Conservation (phyloP, 2,888 invertebrate species). For the Neria commutata region DNA sequence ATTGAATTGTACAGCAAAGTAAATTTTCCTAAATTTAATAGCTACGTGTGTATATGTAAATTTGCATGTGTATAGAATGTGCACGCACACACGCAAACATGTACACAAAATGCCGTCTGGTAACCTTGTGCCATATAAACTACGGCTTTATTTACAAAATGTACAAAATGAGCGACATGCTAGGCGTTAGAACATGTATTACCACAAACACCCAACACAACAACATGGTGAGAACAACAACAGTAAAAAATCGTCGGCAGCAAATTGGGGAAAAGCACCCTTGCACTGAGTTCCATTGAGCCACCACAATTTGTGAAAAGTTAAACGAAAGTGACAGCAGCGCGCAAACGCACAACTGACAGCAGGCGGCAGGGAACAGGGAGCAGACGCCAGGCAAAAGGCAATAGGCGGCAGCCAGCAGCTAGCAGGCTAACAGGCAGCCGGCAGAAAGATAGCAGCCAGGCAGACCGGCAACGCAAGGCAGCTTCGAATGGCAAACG, state of each 20-base stretch:
- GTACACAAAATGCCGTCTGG: background rate
- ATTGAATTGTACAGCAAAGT: no score
- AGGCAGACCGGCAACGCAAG: background rate
- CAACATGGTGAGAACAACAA: slow-evolving; percentile 4
- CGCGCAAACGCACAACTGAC: slow-evolving; percentile 30
- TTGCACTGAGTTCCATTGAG: background rate
- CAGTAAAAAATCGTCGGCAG: background rate
- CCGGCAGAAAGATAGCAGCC: background rate
- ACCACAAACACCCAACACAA: background rate
- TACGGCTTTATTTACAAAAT: background rate
- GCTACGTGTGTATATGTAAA: no score
- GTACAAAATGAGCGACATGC: background rate
- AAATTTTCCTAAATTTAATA: no score
- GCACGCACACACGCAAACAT: background rate
- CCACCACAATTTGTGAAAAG: slow-evolving; percentile 37
- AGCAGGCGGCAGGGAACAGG: background rate
- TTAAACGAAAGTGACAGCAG: slow-evolving; percentile 54
- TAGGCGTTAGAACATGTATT: slow-evolving; percentile 5
- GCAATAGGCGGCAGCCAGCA: no score
- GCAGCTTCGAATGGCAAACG: background rate
- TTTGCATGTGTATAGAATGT: slow-evolving; percentile 2
- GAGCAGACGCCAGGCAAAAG: no score
- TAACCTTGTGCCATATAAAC: no score
- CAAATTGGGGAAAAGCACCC: background rate
- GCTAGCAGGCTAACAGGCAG: no score